These are phyloP conservation scores for Germaria angustata DNA, from an alignment of 2,888 invertebrate species.

Conservation along the genomic window DNA sequence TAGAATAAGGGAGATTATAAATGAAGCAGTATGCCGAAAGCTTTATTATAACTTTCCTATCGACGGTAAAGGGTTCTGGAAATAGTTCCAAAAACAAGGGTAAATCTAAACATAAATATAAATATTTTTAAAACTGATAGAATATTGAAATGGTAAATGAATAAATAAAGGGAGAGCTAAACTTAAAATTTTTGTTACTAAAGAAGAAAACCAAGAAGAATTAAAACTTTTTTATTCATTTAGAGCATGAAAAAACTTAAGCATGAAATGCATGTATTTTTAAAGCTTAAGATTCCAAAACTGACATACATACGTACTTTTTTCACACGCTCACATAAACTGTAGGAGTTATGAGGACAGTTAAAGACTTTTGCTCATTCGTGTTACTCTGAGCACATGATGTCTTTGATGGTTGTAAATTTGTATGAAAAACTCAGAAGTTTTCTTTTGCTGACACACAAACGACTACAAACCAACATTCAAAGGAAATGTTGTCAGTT, in stretches of 20 bases:
- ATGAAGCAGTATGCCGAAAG: too few relatives aligned
- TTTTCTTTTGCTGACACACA: constrained; percentile 9
- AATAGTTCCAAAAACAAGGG: constrained; percentile 52
- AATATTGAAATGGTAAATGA: background rate
- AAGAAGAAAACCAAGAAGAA: background rate
- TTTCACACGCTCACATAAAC: constrained; percentile 13
- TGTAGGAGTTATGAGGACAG: constrained; percentile 14
- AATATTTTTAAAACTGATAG: constrained; percentile 28
- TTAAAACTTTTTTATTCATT: constrained; percentile 29
- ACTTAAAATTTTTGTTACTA: constrained; percentile 1
- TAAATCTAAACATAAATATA: constrained; percentile 27
- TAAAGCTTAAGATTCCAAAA: constrained; percentile 4
- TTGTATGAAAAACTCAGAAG: constrained; percentile 17
- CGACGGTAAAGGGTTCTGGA: background rate
- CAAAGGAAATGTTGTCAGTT: constrained; percentile 55
- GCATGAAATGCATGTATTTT: background rate
- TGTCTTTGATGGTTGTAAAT: constrained; percentile 33
- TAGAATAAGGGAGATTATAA: too few relatives aligned
- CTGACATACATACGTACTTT: too few relatives aligned
- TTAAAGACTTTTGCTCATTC: background rate
- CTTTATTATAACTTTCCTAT: background rate
- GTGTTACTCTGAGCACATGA: background rate
- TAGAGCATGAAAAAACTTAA: background rate
- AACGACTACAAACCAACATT: constrained; percentile 26
- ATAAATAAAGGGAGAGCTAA: background rate